Evolutionary conservation across 2,888 invertebrate genomes (phyloP), one percentile per base, ranked within the genome.

Genomic region (Uropetala carovei): DNA sequence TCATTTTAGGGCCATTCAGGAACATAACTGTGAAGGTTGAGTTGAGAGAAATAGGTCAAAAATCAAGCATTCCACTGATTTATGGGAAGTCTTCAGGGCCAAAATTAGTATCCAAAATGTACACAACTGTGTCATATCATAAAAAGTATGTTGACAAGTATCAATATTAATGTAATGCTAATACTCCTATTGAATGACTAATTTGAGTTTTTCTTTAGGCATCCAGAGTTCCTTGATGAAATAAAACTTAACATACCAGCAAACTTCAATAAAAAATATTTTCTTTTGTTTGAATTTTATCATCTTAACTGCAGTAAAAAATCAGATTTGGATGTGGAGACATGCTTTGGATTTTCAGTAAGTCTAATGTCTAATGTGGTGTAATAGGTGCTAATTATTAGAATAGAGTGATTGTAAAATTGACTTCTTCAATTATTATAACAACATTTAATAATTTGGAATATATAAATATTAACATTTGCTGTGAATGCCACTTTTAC

Each of bases 231-330:
- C 43, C 43, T 13, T 83, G 83, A 83, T 83, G 83, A 83, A 43
- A 83, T 83, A 57, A 83, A 83, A 56, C 18, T 83, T 3, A 83
- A 16, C 56, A 18, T 83, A 56, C 83, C 83, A 57, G 83, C 43
- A 83, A 83, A 43, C 43, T 83, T 83, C 18, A 57, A 83, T 43
- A 83, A 56, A 83, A 83, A 83, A 11, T 83, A 83, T 83, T 83
- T 83, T 57, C n/a, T 83, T 56, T 83, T 83, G 18, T 83, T 83
- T 43, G 83, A 83, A 83, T 83, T 83, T 83, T 83, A n/a, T n/a
- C 83, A 83, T 18, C 56, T 83, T 4, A 83, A 83, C 83, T 83
- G 83, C 83, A 83, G 56, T 56, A 43, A 57, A 27, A 83, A 83
- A 27, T 83, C 83, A 56, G 83, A 83, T 43, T 83, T 57, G n/a